Base-by-base conservation (phyloP, 2,797 vertebrate species). In the Macropodus opercularis region DNA sequence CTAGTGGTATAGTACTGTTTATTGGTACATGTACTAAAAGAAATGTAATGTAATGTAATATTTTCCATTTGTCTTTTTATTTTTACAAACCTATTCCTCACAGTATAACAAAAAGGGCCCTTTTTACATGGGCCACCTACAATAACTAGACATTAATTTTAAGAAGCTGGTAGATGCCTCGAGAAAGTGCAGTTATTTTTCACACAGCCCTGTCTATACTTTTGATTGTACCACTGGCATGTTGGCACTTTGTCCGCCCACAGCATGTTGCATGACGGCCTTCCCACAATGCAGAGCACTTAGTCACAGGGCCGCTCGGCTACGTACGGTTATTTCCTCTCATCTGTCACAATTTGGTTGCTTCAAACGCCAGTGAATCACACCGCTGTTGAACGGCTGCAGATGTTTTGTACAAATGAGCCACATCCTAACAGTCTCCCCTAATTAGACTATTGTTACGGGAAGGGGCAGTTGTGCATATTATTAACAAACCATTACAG, bases 401-500 rank as follows among this genome's bases (percentile, higher is more conserved):
- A 85, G 85, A 88, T 86, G 75, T 84, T 84, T 76, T 38, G 62
- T 79, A 80, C 69, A 90, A 90, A 88, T 83, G 67, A 84, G 85
- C 86, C 85, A 87, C 71, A 81, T 90, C 84, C 84, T 80, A 69
- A 61, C 76, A 69, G 84, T 77, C 77, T 71, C 21, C 55, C 26
- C 43, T 85, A 90, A 90, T 90, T 86, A 85, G 59, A 81, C 57
- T 42, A 82, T 86, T 86, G 84, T 81, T 80, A 73, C 78, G 58
- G 72, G 68, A 74, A 76, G 47, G 56, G 75, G 46, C 54, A 75
- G 77, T 83, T 79, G 51, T 38, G 8, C 29, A 4, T 68, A 63
- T 85, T 86, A 89, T 89, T 85, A 87, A 74, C 82, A 80, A 85
- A 82, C 75, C 80, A 83, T 90, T 86, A 84, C 79, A 77, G 77